phyloP scores from a whole-genome alignment of 2,888 invertebrate genomes.

The Macrosiphum euphorbiae region DNA sequence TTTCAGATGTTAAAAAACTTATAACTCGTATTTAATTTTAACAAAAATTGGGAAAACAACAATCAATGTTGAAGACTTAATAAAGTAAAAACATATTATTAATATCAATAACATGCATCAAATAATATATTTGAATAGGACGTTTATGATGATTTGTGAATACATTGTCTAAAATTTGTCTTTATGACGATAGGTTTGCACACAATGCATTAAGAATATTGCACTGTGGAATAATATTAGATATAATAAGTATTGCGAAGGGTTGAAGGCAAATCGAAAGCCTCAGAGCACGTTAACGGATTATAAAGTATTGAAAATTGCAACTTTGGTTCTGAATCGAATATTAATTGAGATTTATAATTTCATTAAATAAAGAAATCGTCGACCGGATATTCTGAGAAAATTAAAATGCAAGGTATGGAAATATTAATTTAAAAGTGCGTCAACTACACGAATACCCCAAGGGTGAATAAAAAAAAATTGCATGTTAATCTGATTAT shows the following conservation, averaged over 20 bases:
- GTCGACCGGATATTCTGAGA: not conserved
- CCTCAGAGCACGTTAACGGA: not conserved
- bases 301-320: not conserved
- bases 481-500: not conserved
- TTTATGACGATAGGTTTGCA: not conserved
- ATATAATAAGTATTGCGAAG: not conserved
- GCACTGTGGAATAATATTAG: too few relatives aligned
- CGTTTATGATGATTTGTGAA: not conserved
- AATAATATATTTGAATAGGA: not conserved
- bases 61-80: not conserved
- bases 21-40: not conserved
- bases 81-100: not conserved
- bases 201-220: not conserved
- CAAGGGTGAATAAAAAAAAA: not conserved
- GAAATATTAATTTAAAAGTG: not conserved
- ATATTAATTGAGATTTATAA: constrained; percentile 1
- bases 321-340: not conserved
- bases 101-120: not conserved
- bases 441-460: not conserved
- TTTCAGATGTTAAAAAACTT: not conserved
- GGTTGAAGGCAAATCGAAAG: not conserved
- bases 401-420: not conserved
- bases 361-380: not conserved
- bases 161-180: not conserved
- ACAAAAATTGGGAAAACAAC: not conserved